Conservation (phyloP, 2,113 vertebrate species). For the Isichthys henryi region DNA sequence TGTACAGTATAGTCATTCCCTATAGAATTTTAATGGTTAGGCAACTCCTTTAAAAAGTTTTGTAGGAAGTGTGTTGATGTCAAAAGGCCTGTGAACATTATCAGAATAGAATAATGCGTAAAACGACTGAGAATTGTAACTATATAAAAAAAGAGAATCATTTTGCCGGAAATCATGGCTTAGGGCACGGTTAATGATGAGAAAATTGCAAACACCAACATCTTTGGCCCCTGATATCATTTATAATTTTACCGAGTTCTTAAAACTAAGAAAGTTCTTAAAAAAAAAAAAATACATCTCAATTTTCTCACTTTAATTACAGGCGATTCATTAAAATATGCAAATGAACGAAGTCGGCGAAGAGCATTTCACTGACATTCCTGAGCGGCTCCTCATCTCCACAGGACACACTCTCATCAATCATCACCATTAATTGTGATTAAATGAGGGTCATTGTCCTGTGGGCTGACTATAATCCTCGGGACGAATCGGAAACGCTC, state of each 20-base stretch:
- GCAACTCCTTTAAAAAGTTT: not conserved
- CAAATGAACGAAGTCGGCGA: not conserved
- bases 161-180: not conserved
- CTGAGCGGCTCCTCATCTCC: not conserved
- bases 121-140: not conserved
- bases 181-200: not conserved
- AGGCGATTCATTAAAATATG: not conserved
- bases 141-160: not conserved
- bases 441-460: constrained; percentile 16
- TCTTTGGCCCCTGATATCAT: not conserved
- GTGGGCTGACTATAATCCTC: not conserved
- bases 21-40: not conserved
- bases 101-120: not conserved
- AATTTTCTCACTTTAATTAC: constrained; percentile 1
- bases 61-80: not conserved
- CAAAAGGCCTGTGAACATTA: not conserved
- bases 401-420: not conserved
- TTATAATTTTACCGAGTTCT: not conserved
- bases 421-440: constrained; percentile 20
- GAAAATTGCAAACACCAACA: not conserved
- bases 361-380: not conserved
- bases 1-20: not conserved
- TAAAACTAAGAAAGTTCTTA: constrained; percentile 5
- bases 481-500: not conserved
- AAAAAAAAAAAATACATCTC: not conserved